These are phyloP conservation scores for Colostygia pectinataria DNA, from an alignment of 2,888 invertebrate species.

Conservation along the genomic window DNA sequence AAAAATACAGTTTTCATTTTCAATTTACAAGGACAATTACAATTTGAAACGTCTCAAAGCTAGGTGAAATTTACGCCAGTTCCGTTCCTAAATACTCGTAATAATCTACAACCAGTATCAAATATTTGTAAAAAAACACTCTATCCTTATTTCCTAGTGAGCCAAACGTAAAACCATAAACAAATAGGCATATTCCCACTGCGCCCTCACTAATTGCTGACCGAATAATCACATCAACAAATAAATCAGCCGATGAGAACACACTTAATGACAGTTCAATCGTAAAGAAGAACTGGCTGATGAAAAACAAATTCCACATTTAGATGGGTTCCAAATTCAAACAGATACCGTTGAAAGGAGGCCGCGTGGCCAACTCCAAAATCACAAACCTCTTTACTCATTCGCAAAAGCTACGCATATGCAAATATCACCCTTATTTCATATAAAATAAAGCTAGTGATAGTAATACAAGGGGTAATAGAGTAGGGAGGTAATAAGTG, in stretches of 20 bases:
- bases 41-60: no score
- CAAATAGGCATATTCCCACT: conserved; percentile 57
- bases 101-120: no score
- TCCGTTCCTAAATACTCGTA: no score
- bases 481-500: conserved; percentile 29
- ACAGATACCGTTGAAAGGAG: conserved; percentile 78
- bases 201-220: conserved; percentile 50
- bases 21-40: no score
- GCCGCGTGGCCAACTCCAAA: conserved; percentile 68
- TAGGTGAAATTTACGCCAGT: no score
- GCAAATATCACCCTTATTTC: conserved; percentile 29
- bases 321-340: conserved; percentile 74
- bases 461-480: conserved; percentile 4
- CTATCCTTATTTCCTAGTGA: conserved; percentile 39
- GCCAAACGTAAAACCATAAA: conserved; percentile 47
- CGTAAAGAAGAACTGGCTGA: conserved; percentile 68
- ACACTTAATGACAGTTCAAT: conserved; percentile 71
- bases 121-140: not conserved
- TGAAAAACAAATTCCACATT: conserved; percentile 78
- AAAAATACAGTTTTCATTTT: no score
- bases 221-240: conserved; percentile 66
- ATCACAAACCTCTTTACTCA: conserved; percentile 31
- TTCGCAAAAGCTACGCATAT: not conserved
- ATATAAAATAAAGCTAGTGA: not conserved
- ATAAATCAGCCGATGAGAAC: conserved; percentile 63